Base-by-base conservation (phyloP, 2,888 invertebrate species). In the Acanthosepion lycidas region DNA sequence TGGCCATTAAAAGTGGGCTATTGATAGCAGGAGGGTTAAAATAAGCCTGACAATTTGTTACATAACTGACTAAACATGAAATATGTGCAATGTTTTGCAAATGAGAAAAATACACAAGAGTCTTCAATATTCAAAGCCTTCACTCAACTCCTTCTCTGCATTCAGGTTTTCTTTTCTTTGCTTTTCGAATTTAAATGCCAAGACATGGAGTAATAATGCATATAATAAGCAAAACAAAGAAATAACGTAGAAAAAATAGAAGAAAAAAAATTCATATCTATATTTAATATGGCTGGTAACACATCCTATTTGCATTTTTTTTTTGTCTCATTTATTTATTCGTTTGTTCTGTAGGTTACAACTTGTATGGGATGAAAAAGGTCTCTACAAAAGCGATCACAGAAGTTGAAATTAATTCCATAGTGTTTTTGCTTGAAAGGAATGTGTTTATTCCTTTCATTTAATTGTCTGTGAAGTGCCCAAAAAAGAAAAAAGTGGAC, bases 371-470 rank as follows among this genome's bases (percentile, higher is more conserved):
- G 28, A 78, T 78, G 78, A 28, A 78, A 78, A 78, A 78, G 18
- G n/a, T 28, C 23, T 20, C 59, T 26, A 59, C 59, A 59, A 59
- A 59, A 59, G 59, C 78, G n/a, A 78, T 78, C n/a, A 28, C 78
- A 9, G 59, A 59, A 59, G n/a, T 9, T 78, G 78, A 78, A 78
- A n/a, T 78, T 78, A 78, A 78, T 78, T 78, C 78, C n/a, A n/a
- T n/a, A 78, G 28, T 78, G 78, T 78, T n/a, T 78, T 78, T 78
- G 78, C 18, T 78, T 78, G n/a, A 78, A n/a, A 78, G 28, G 78
- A 78, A 78, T 78, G 28, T n/a, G n/a, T n/a, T n/a, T 78, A 78
- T 78, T 78, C n/a, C 78, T 78, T 78, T 78, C 78, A 78, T 78
- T 78, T 78, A 78, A 78, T 78, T 78, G n/a, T 78, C 15, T 78